These are phyloP conservation scores for Lota lota DNA, from an alignment of 2,113 vertebrate genomes.

Conservation along the genomic window DNA sequence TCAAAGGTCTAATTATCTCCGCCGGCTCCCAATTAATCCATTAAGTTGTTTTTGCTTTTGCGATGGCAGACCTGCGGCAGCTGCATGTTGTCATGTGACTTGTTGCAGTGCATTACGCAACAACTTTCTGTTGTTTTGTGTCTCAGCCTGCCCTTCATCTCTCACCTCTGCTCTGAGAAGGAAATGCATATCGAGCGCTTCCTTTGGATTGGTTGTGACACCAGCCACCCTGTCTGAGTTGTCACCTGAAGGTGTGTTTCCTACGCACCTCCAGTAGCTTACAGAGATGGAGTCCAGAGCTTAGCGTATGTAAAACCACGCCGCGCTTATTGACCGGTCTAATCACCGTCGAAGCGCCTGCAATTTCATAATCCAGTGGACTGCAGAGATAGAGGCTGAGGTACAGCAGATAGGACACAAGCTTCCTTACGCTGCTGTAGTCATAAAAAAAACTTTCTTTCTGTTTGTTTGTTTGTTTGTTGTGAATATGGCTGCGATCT, in stretches of 20 bases:
- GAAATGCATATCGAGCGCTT: neutral
- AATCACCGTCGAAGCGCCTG: constrained; percentile 49
- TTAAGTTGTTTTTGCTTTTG: constrained; percentile 88
- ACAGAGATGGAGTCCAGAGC: constrained; percentile 51
- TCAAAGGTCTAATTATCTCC: constrained; percentile 97
- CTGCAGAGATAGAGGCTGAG: constrained; percentile 1
- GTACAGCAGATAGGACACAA: too few relatives aligned
- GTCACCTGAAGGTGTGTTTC: too few relatives aligned
- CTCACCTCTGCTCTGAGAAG: constrained; percentile 1
- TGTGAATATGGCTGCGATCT: constrained; percentile 44
- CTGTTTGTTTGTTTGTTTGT: too few relatives aligned
- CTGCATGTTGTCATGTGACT: constrained; percentile 42
- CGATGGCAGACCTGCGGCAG: constrained; percentile 80
- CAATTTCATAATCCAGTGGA: constrained; percentile 64
- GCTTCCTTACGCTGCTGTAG: too few relatives aligned
- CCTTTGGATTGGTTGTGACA: too few relatives aligned
- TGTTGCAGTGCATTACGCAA: constrained; percentile 51
- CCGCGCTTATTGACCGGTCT: constrained; percentile 41
- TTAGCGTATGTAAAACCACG: constrained; percentile 59
- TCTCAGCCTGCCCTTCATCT: constrained; percentile 33
- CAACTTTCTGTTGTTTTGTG: neutral
- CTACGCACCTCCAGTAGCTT: constrained; percentile 36
- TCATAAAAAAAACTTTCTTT: too few relatives aligned
- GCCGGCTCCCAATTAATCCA: constrained; percentile 96
- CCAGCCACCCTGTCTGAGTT: too few relatives aligned